Evolutionary conservation across 1,140 invertebrate species (phyloP).

Genomic region (Conus betulinus): DNA sequence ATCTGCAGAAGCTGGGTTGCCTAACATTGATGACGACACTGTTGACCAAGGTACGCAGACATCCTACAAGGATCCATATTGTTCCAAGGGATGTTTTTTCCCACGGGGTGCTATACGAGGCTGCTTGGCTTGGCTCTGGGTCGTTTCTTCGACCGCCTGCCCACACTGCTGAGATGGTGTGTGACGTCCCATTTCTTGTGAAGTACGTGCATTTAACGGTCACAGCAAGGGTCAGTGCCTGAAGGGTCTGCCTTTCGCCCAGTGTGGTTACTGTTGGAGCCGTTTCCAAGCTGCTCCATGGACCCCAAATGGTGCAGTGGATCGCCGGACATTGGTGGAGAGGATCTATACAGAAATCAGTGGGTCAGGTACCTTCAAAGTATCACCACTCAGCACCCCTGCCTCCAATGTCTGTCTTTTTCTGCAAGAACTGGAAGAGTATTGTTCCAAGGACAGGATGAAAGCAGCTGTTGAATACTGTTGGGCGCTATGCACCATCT

Average conservation of each 20-base stretch:
- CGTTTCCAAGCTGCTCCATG: not conserved
- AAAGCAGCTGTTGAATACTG: not conserved
- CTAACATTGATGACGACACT: not conserved
- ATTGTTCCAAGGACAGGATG: not conserved
- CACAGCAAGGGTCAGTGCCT: not conserved
- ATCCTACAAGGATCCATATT: slow-evolving; percentile 7
- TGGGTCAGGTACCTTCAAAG: not conserved
- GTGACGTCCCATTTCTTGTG: slow-evolving; percentile 15
- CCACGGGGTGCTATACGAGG: slow-evolving; percentile 5
- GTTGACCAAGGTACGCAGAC: slow-evolving; percentile 4
- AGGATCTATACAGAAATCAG: not conserved
- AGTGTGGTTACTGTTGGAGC: not conserved
- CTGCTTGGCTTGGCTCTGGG: slow-evolving; percentile 17
- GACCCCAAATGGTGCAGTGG: not conserved
- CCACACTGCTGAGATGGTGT: slow-evolving; percentile 17
- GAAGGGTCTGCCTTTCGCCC: not conserved
- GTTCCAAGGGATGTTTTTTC: not conserved
- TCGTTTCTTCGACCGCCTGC: not conserved
- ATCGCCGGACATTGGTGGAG: not conserved
- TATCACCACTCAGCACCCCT: slow-evolving; percentile 5
- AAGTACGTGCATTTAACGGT: not conserved
- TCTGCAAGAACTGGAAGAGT: not conserved
- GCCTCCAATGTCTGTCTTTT: not conserved
- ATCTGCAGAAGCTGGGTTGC: not conserved
- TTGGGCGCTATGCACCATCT: not conserved